Conservation (phyloP, 2,888 invertebrate genomes). For the Tetranychus truncatus region DNA sequence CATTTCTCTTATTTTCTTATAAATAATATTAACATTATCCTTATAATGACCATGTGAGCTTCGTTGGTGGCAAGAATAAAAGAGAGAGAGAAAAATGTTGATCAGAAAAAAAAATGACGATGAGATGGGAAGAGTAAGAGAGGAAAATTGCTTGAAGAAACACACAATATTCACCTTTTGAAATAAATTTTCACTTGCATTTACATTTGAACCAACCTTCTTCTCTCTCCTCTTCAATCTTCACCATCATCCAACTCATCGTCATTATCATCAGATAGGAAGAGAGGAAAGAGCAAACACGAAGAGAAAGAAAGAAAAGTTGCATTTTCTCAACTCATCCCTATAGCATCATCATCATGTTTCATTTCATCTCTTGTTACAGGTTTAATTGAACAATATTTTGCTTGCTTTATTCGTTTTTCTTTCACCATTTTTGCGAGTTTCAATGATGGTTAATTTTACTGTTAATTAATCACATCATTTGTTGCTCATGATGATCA, state of each 20-base stretch:
- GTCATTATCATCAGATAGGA: neutral
- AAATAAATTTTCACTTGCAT: neutral
- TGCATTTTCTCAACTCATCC: neutral
- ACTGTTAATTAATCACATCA: too few species aligned
- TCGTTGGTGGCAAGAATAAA: neutral
- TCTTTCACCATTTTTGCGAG: too few species aligned
- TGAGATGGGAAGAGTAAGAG: neutral
- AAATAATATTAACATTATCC: neutral
- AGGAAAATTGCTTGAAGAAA: neutral
- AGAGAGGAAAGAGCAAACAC: too few species aligned
- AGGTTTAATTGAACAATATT: too few species aligned
- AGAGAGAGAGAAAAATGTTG: neutral
- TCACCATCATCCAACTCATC: neutral
- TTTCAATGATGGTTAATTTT: too few species aligned
- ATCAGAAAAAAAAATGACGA: neutral
- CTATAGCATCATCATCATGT: neutral
- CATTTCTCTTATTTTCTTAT: neutral
- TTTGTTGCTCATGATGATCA: too few species aligned
- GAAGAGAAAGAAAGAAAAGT: too few species aligned
- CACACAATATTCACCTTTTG: neutral
- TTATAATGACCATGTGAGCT: neutral
- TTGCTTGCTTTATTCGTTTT: too few species aligned
- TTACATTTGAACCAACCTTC: neutral
- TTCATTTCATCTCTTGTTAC: too few species aligned
- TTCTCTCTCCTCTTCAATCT: slow-evolving; percentile 1